Percentiles rank a stretch among this genome's conserved stretches.
These are phyloP conservation scores for Poicephalus gulielmi DNA, from an alignment of 2,113 vertebrate species.

Conservation along the genomic window DNA sequence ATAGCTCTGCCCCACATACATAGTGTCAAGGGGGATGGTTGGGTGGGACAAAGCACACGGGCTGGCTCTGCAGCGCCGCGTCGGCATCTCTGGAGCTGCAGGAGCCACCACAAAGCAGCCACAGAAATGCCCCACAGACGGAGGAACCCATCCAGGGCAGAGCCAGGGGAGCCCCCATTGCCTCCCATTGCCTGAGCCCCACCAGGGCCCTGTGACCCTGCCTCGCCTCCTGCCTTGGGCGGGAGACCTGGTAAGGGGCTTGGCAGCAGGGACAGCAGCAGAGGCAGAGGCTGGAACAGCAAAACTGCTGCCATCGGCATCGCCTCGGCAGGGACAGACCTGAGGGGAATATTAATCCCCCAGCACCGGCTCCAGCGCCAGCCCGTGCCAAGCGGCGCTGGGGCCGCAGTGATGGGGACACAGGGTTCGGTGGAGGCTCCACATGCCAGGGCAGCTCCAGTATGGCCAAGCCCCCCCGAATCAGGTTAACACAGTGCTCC, in stretches of 20 bases:
- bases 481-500: not conserved
- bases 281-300: not conserved
- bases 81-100: not conserved
- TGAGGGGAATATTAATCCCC: slow-evolving; percentile 17
- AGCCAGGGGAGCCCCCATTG: fast-evolving
- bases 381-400: not conserved
- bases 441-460: not conserved
- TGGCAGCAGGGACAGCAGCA: not conserved
- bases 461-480: not conserved
- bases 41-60: fast-evolving
- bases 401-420: too few relatives aligned
- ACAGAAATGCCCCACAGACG: fast-evolving
- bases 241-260: not conserved
- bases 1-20: fast-evolving
- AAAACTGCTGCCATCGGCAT: not conserved
- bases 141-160: not conserved
- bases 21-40: not conserved
- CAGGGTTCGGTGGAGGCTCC: not conserved
- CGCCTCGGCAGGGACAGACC: not conserved
- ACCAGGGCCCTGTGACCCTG: fast-evolving
- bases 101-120: not conserved
- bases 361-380: not conserved
- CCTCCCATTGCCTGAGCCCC: fast-evolving
- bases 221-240: not conserved
- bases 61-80: fast-evolving